phyloP scores from a whole-genome alignment of 2,888 invertebrate species.

The Eueremaeus valkanovi region DNA sequence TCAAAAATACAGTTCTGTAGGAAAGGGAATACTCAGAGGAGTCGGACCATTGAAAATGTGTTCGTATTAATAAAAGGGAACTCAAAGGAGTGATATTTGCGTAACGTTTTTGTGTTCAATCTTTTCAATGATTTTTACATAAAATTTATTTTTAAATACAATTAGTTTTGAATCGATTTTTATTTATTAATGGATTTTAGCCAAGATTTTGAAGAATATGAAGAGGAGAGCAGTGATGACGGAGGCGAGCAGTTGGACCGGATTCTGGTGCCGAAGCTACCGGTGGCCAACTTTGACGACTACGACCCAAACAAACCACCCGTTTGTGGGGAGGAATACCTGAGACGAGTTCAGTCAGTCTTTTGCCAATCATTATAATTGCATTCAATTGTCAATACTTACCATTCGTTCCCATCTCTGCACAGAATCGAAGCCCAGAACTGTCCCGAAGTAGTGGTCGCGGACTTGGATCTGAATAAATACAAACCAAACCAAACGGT shows the following conservation, averaged over 20 bases:
- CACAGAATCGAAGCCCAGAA: constrained; percentile 25
- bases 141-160: background rate
- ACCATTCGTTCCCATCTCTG: background rate
- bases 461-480: constrained; percentile 27
- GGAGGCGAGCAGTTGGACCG: background rate
- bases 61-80: background rate
- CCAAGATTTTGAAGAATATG: constrained; percentile 6
- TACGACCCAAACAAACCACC: constrained; percentile 40
- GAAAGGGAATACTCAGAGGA: background rate
- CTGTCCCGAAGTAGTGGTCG: constrained; percentile 34
- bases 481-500: constrained; percentile 14
- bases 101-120: background rate
- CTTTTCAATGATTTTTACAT: background rate
- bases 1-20: background rate
- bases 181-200: background rate
- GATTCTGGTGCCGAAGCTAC: constrained; percentile 21
- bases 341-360: constrained; percentile 39
- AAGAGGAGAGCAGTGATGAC: constrained; percentile 11
- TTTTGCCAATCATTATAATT: background rate
- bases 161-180: background rate
- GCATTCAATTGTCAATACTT: background rate
- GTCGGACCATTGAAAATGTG: background rate
- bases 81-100: background rate
- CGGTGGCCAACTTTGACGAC: constrained; percentile 36
- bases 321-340: constrained; percentile 35